Base-by-base conservation (phyloP, 2,113 vertebrate genomes). In the Noturus placidus region DNA sequence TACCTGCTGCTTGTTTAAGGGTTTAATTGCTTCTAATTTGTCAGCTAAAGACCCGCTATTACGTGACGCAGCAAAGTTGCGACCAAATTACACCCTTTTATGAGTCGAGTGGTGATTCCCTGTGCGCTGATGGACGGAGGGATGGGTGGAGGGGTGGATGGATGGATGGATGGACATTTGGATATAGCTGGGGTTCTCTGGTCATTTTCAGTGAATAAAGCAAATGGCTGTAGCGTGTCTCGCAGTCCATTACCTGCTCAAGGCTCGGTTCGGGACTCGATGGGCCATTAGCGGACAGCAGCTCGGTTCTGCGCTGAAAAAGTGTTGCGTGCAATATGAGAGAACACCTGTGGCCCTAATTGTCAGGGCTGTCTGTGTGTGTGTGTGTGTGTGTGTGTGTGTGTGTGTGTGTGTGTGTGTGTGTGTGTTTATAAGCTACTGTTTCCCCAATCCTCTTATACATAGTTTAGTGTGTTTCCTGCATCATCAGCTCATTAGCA, bases 1-100 rank as follows among this genome's bases (percentile, higher is more conserved):
- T 89, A 69, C 72, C 89, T 90, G 81, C 89, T 90, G 91, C 85
- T 93, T 88, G 87, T 92, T 93, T 89, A 89, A 93, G 91, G 92
- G 91, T 92, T 95, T 92, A 94, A 94, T 93, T 93, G 93, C 92
- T 93, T 87, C 90, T 94, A 93, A 94, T 94, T 92, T 93, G 91
- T 90, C 83, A 85, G 33, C 88, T 87, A 91, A 91, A 91, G 89
- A 89, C 83, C 88, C 76, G 78, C 92, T 94, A 93, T 93, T 94
- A 95, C 88, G 22, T 85, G 91, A 91, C 88, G 86, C 90, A 42
- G 88, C 83, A 87, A 92, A 91, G 91, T 91, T 90, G 88, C 59
- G 61, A 90, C 87, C 87, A 94, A 93, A 94, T 95, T 94, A 92
- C 67, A 27, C 86, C 87, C 89, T 92, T 85, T 92, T 92, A 92